phyloP scores from a whole-genome alignment of 1,140 invertebrate species.

The roundworm (Caenorhabditis elegans) region DNA sequence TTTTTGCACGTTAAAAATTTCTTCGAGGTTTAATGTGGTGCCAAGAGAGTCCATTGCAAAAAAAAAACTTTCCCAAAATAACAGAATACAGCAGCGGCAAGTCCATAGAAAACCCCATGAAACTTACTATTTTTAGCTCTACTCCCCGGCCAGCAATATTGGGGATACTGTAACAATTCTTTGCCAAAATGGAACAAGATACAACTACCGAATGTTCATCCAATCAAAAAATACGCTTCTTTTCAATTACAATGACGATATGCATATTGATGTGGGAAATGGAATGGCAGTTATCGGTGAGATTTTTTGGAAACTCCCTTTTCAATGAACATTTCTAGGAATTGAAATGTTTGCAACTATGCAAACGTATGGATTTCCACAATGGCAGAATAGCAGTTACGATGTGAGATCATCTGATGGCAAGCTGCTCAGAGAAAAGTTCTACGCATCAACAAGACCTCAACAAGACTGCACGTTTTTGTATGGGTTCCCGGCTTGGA shows the following conservation, averaged over 20 bases:
- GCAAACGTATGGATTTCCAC: background rate
- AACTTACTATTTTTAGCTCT: too few relatives aligned
- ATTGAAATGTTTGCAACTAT: too few relatives aligned
- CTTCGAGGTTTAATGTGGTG: background rate
- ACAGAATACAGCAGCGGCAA: too few relatives aligned
- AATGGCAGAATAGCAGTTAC: background rate
- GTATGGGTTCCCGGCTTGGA: background rate
- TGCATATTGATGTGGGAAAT: background rate
- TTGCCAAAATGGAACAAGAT: background rate
- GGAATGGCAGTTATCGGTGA: constrained; percentile 8
- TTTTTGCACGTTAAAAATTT: too few relatives aligned
- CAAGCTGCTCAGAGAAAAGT: background rate
- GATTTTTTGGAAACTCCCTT: background rate
- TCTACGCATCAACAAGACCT: background rate
- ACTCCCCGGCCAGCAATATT: background rate
- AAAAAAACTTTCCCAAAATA: too few relatives aligned
- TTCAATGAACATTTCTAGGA: background rate
- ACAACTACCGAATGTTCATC: constrained; percentile 15
- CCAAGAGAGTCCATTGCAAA: too few relatives aligned
- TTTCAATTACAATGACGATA: background rate
- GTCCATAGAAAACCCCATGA: too few relatives aligned
- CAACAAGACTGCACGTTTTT: background rate
- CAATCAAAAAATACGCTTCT: background rate
- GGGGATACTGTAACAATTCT: background rate
- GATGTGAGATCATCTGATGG: background rate